Percentiles rank a stretch among this genome's conserved stretches.
phyloP scores from a whole-genome alignment of 2,113 vertebrate genomes.

The Cephalopholis sonnerati region DNA sequence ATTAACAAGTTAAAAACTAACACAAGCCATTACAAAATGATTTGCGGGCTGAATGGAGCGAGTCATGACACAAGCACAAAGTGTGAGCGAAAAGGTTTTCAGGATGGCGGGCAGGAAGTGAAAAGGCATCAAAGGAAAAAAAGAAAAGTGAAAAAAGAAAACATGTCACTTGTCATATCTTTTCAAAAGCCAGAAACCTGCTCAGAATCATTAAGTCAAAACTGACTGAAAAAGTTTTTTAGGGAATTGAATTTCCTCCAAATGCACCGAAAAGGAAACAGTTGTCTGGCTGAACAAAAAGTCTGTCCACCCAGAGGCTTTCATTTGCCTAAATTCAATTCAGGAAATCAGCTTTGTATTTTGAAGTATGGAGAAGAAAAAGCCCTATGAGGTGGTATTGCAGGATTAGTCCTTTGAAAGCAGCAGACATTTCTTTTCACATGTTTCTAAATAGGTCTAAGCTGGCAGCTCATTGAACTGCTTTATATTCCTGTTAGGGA shows the following conservation, averaged over 20 bases:
- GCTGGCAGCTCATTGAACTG: conserved; percentile 44
- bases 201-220: conserved; percentile 41
- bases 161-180: conserved; percentile 25
- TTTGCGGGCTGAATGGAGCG: conserved; percentile 7
- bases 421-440: conserved; percentile 34
- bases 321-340: conserved; percentile 58
- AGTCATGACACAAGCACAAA: conserved; percentile 12
- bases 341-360: conserved; percentile 52
- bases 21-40: conserved; percentile 10
- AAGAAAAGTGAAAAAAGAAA: background rate
- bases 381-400: conserved; percentile 20
- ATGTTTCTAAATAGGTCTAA: conserved; percentile 33
- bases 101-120: conserved; percentile 3
- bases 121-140: conserved; percentile 32
- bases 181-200: conserved; percentile 41
- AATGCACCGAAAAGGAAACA: conserved; percentile 34
- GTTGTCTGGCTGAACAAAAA: conserved; percentile 46
- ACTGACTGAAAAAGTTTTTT: conserved; percentile 26
- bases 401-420: conserved; percentile 61
- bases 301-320: conserved; percentile 39
- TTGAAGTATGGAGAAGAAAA: conserved; percentile 9
- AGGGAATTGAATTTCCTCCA: conserved; percentile 25
- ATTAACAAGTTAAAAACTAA: background rate
- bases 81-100: conserved; percentile 28
- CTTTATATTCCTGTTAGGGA: conserved; percentile 30